Conservation (phyloP, 1,140 invertebrate genomes). For the Acromyrmex charruanus region DNA sequence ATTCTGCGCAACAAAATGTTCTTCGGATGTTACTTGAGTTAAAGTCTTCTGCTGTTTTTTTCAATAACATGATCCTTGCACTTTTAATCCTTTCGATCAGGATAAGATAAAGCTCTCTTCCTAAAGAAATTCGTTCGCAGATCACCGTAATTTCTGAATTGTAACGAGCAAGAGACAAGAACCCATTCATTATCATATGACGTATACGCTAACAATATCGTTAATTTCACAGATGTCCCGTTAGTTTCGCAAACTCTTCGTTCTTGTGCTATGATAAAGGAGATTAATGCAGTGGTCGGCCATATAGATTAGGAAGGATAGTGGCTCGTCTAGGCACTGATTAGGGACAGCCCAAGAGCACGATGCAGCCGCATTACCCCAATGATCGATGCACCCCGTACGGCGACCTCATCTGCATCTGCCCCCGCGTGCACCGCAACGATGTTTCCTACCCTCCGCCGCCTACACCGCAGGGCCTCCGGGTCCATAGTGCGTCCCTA, state of each 20-base stretch:
- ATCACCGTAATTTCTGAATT: background rate
- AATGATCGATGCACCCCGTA: slow-evolving; percentile 83
- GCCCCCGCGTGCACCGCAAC: slow-evolving; percentile 61
- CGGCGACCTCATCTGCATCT: slow-evolving; percentile 83
- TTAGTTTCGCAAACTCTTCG: slow-evolving; percentile 70
- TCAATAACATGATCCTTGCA: background rate
- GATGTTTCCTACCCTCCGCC: slow-evolving; percentile 61
- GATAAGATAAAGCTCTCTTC: background rate
- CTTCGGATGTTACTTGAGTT: background rate
- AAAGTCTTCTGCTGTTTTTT: background rate
- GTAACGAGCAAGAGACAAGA: background rate
- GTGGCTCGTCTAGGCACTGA: slow-evolving; percentile 78
- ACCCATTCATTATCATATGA: background rate
- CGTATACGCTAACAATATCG: slow-evolving; percentile 53
- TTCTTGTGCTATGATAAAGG: slow-evolving; percentile 81
- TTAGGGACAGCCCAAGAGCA: slow-evolving; percentile 79
- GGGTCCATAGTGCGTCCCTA: slow-evolving; percentile 63
- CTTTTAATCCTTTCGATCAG: background rate
- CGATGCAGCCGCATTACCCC: slow-evolving; percentile 69
- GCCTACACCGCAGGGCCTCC: slow-evolving; percentile 67
- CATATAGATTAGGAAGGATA: slow-evolving; percentile 79
- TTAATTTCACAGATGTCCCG: slow-evolving; percentile 75
- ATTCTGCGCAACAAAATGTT: slow-evolving; percentile 28
- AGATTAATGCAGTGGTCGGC: slow-evolving; percentile 80
- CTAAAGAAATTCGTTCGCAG: background rate